phyloP scores from a whole-genome alignment of 2,888 invertebrate genomes.

The Paralinhomoeus sp. region DNA sequence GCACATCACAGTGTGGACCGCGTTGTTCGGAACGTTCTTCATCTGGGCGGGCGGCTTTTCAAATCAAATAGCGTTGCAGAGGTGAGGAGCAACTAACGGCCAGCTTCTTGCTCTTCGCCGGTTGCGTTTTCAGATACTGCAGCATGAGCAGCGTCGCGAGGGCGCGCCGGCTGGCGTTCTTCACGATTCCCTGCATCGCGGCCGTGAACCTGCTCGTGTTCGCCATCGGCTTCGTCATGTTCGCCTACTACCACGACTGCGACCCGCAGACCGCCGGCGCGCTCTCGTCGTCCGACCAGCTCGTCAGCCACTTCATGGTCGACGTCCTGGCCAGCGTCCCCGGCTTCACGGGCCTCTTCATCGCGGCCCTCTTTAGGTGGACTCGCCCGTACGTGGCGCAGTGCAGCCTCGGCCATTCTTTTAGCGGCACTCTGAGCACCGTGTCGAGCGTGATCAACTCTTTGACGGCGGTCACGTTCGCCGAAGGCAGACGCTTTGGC shows the following conservation, averaged over 20 bases:
- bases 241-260: constrained; percentile 18
- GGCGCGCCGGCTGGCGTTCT: neutral
- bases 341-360: constrained; percentile 5
- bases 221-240: constrained; percentile 15
- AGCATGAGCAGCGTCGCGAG: constrained; percentile 1
- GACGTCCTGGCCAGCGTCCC: constrained; percentile 1
- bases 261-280: constrained; percentile 14
- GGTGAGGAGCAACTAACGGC: no score
- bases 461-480: constrained; percentile 6
- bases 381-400: no score
- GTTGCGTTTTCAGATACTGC: neutral
- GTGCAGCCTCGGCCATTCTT: no score
- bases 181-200: constrained; percentile 3
- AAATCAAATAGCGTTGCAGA: constrained; percentile 3
- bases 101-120: no score
- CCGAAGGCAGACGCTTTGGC: constrained; percentile 1
- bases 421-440: constrained; percentile 5
- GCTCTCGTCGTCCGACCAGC: constrained; percentile 9
- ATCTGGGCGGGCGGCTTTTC: constrained; percentile 15
- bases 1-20: constrained; percentile 23
- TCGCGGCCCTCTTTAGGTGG: constrained; percentile 7
- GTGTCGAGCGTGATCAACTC: neutral
- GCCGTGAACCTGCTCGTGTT: constrained; percentile 14
- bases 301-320: constrained; percentile 5
- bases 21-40: constrained; percentile 21